Conservation (phyloP, 2,888 invertebrate species). For the Drosophila prostipennis region DNA sequence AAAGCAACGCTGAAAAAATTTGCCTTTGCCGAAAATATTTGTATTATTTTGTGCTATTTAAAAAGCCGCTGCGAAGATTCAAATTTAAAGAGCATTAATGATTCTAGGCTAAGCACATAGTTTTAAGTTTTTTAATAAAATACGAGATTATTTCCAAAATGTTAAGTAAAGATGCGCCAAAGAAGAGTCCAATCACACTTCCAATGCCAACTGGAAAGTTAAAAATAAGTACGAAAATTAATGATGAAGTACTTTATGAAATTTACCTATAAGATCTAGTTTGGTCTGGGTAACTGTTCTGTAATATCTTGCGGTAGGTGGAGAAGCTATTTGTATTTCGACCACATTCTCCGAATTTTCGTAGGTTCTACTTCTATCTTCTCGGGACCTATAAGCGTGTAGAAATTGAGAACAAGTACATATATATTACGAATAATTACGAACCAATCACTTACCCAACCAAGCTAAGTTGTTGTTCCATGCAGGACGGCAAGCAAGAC, state of each 20-base stretch:
- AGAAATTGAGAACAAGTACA: too few species aligned
- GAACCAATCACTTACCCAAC: slow-evolving; percentile 60
- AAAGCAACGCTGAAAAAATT: too few species aligned
- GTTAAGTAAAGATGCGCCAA: slow-evolving; percentile 60
- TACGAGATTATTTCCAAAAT: slow-evolving; percentile 51
- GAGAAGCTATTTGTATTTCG: slow-evolving; percentile 59
- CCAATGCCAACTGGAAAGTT: slow-evolving; percentile 65
- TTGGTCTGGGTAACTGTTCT: slow-evolving; percentile 71
- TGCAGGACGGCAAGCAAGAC: slow-evolving; percentile 70
- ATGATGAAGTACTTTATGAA: background rate
- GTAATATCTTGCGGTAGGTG: slow-evolving; percentile 61
- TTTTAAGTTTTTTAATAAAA: slow-evolving; percentile 11
- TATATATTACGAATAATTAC: too few species aligned
- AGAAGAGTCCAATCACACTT: slow-evolving; percentile 71
- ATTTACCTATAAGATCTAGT: slow-evolving; percentile 69
- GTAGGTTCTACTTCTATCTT: slow-evolving; percentile 23
- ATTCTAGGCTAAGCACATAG: background rate
- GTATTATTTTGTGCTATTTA: background rate
- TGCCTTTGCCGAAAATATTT: background rate
- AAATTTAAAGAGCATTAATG: background rate
- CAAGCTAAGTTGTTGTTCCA: slow-evolving; percentile 69
- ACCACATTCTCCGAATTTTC: slow-evolving; percentile 27
- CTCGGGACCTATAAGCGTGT: slow-evolving; percentile 48
- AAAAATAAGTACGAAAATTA: background rate
- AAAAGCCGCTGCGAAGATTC: background rate